Evolutionary conservation across 53 echinoderm and acorn worm species (phyloP), one percentile per base, ranked within the genome.

Genomic region (Arbacia lixula): DNA sequence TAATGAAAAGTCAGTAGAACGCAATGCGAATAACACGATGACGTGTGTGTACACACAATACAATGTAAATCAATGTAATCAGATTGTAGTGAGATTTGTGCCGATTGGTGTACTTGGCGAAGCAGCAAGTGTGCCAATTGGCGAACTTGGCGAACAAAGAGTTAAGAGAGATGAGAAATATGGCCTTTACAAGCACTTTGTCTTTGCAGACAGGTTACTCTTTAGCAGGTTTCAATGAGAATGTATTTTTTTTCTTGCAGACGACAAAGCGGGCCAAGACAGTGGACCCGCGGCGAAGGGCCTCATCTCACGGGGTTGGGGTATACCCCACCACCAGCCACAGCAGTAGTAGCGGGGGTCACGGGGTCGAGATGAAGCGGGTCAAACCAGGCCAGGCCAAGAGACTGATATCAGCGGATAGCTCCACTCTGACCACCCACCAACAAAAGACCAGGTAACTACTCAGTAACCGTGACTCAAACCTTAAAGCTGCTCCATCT

Each of bases 401-500:
- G 58, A 77, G 58, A 12, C 40, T 77, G 11, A 77, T 77, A 22
- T 77, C 77, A 58, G 77, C 31, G 3, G 77, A 77, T 58, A 77
- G 39, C 19, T 77, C 77, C 35, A 58, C 26, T 14, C 58, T 77
- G 21, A 37, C 39, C 10, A 38, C 56, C 12, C 35, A 22, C 58
- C 77, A 34, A 34, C 56, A 56, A 77, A 77, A n/a, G n/a, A n/a
- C 56, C 39, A 77, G 77, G 77, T 77, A 3, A 51, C 22, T 40
- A 16, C 6, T 33, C 24, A 3, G 10, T 27, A 61, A n/a, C 33
- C 40, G 25, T n/a, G n/a, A n/a, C n/a, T n/a, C n/a, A n/a, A n/a
- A n/a, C n/a, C n/a, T n/a, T n/a, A n/a, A n/a, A n/a, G n/a, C n/a
- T n/a, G n/a, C n/a, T n/a, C n/a, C n/a, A n/a, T n/a, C n/a, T n/a